These are phyloP conservation scores for Drosophila nikananu DNA, from an alignment of 1,140 invertebrate species.

Conservation along the genomic window DNA sequence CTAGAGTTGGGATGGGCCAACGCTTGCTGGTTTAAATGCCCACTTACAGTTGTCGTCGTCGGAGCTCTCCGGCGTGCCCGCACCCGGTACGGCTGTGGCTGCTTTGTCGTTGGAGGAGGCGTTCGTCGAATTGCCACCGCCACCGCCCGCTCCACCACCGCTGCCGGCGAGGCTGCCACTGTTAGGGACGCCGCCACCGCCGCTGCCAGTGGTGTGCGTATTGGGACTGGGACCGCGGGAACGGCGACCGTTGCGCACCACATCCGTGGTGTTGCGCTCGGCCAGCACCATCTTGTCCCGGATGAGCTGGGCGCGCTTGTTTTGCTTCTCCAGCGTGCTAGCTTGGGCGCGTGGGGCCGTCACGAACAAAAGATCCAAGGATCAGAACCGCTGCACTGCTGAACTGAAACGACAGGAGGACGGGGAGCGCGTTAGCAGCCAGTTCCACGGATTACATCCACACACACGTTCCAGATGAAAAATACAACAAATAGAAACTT, in stretches of 20 bases:
- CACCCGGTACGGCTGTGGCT: conserved; percentile 57
- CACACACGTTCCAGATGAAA: conserved; percentile 15
- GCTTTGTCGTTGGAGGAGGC: conserved; percentile 50
- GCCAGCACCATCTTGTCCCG: conserved; percentile 92
- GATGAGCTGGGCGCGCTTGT: conserved; percentile 82
- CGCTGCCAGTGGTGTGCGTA: conserved; percentile 88
- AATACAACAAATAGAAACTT: conserved; percentile 63
- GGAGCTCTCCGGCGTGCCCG: conserved; percentile 89
- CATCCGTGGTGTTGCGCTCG: conserved; percentile 92
- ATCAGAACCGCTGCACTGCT: conserved; percentile 25
- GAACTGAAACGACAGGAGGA: conserved; percentile 1
- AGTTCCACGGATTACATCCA: conserved; percentile 11
- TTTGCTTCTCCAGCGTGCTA: conserved; percentile 78
- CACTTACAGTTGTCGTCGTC: conserved; percentile 92
- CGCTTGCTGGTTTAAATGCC: not conserved
- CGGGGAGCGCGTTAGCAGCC: not conserved
- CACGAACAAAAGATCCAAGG: conserved; percentile 24
- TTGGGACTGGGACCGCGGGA: conserved; percentile 95
- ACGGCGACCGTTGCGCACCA: conserved; percentile 92
- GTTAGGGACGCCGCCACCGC: conserved; percentile 30
- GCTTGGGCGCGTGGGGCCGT: conserved; percentile 7
- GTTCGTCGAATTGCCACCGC: conserved; percentile 29
- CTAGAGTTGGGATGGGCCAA: not conserved
- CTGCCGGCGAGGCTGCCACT: conserved; percentile 19
- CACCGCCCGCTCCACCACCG: conserved; percentile 41